These are phyloP conservation scores for Drosophila anomalipes DNA, from an alignment of 2,888 invertebrate genomes.

Conservation along the genomic window DNA sequence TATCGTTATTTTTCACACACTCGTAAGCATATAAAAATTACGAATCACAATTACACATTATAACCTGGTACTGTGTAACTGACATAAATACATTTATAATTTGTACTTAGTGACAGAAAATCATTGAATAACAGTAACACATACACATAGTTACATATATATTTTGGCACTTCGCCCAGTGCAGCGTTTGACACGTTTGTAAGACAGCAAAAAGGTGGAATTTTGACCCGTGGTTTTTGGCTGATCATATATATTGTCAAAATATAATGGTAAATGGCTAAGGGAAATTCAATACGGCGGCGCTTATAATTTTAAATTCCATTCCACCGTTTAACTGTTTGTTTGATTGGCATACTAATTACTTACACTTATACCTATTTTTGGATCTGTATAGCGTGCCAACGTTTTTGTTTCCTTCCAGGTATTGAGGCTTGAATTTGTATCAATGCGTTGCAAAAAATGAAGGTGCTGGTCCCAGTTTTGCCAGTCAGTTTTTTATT, in stretches of 20 bases:
- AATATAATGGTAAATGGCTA: not conserved
- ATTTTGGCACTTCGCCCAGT: not conserved
- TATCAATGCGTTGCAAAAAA: not conserved
- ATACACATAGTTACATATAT: not conserved
- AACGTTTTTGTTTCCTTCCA: not conserved
- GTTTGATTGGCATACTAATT: not conserved
- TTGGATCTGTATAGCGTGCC: not conserved
- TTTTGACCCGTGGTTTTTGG: not conserved
- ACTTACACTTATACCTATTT: not conserved
- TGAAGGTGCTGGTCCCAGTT: not conserved
- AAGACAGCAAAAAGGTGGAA: not conserved
- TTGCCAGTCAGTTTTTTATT: not conserved
- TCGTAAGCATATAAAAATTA: not conserved
- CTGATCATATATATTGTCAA: not conserved
- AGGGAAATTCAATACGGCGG: not conserved
- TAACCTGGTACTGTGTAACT: slow-evolving; percentile 10
- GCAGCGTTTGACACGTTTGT: not conserved
- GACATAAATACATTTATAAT: not conserved
- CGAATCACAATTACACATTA: not conserved
- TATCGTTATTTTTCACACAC: not conserved
- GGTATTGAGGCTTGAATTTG: not conserved
- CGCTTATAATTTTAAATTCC: not conserved
- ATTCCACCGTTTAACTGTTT: not conserved
- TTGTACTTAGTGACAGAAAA: not conserved
- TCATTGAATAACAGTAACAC: not conserved